These are phyloP conservation scores for Pampus argenteus DNA, from an alignment of 2,797 vertebrate species.

Conservation along the genomic window DNA sequence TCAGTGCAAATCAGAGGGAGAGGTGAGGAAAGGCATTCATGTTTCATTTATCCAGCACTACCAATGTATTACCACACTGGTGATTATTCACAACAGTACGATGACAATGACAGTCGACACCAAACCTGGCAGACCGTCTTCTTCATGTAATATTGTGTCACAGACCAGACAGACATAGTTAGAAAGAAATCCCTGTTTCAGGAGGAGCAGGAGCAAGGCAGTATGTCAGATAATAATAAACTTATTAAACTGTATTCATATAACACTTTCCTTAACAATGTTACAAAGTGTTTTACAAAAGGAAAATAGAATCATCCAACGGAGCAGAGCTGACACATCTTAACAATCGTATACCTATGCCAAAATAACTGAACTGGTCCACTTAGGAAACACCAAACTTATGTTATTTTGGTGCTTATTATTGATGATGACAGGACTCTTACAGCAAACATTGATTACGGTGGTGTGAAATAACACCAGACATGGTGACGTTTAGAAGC, in stretches of 20 bases:
- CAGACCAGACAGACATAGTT: too few species aligned
- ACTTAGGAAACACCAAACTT: too few species aligned
- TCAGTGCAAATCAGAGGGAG: not conserved
- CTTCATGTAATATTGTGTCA: not conserved
- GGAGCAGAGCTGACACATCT: too few species aligned
- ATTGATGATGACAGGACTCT: not conserved
- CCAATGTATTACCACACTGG: not conserved
- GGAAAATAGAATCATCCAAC: too few species aligned
- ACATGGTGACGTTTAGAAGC: conserved; percentile 1
- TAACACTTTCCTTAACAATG: too few species aligned
- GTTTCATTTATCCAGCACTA: not conserved
- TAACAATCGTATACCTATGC: too few species aligned
- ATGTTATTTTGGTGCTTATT: not conserved
- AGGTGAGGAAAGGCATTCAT: not conserved
- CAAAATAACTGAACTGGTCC: too few species aligned
- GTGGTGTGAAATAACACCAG: not conserved
- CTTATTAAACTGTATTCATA: too few species aligned
- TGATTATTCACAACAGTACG: too few species aligned
- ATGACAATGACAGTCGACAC: not conserved
- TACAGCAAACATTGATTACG: conserved; percentile 5
- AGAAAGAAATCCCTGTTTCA: not conserved
- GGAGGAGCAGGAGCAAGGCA: too few species aligned
- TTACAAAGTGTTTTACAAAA: too few species aligned
- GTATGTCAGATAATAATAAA: too few species aligned
- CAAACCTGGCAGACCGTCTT: not conserved